phyloP scores from a whole-genome alignment of 2,888 invertebrate genomes.

The Chrysolina oricalcia region DNA sequence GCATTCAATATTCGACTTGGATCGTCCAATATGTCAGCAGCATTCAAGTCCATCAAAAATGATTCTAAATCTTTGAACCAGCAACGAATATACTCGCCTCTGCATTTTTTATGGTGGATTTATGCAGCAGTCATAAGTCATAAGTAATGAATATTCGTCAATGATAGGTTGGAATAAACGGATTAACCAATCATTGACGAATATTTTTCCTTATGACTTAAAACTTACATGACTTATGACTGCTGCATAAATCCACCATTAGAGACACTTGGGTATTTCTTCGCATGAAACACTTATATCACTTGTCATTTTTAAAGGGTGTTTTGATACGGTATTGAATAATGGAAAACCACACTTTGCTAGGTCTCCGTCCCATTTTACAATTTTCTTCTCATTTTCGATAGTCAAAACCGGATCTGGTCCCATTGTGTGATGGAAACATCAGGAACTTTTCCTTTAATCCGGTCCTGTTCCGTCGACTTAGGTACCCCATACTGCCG shows the following conservation, averaged over 20 bases:
- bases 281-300: neutral
- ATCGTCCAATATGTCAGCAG: conserved; percentile 46
- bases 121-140: too few species aligned
- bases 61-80: neutral
- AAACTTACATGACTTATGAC: too few species aligned
- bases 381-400: neutral
- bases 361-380: neutral
- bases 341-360: too few species aligned
- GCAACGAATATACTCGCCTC: neutral
- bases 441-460: conserved; percentile 20
- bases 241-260: too few species aligned
- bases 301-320: neutral
- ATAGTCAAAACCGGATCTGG: neutral
- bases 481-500: conserved; percentile 23
- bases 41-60: neutral
- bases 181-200: too few species aligned
- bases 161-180: too few species aligned
- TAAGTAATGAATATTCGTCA: too few species aligned
- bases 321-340: too few species aligned
- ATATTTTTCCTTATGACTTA: too few species aligned
- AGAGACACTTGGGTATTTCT: conserved; percentile 2
- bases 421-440: neutral
- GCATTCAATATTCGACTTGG: conserved; percentile 61
- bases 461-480: conserved; percentile 28
- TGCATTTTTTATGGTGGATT: too few species aligned